Evolutionary conservation across 2,797 vertebrate species (phyloP).

Genomic region (Tangara arthus): DNA sequence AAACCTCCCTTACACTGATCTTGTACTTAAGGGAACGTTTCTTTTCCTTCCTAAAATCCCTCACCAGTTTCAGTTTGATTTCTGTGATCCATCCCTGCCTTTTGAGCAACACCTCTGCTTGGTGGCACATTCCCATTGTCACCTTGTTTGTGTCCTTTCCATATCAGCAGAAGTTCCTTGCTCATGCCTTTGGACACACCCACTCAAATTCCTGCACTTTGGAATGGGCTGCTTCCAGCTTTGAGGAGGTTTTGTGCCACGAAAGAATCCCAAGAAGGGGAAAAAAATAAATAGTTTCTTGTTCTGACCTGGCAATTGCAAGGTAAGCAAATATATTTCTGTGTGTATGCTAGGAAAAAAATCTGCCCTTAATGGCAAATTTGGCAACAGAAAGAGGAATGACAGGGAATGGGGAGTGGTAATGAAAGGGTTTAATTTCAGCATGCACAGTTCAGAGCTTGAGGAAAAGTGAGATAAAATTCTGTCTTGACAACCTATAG

Average conservation of each 20-base stretch:
- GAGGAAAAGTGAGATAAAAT: neutral
- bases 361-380: neutral
- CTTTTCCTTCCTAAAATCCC: neutral
- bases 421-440: slow-evolving; percentile 4
- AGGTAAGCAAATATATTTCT: neutral
- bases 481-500: neutral
- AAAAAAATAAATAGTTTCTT: neutral
- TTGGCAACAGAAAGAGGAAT: neutral
- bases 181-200: neutral
- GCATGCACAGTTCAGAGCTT: neutral
- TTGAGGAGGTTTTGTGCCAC: neutral
- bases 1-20: neutral
- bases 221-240: neutral
- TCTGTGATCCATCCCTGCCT: neutral
- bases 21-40: neutral
- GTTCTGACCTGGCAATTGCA: neutral
- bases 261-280: neutral
- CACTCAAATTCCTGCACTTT: neutral
- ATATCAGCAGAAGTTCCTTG: neutral
- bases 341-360: neutral
- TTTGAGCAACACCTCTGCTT: neutral
- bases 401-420: neutral
- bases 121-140: neutral
- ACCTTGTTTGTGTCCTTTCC: neutral
- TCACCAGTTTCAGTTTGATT: neutral